A percentile compares a stretch with the other conserved stretches of the same genome.
Evolutionary conservation across 2,888 invertebrate species (phyloP).

Genomic region (Drosophila yooni): DNA sequence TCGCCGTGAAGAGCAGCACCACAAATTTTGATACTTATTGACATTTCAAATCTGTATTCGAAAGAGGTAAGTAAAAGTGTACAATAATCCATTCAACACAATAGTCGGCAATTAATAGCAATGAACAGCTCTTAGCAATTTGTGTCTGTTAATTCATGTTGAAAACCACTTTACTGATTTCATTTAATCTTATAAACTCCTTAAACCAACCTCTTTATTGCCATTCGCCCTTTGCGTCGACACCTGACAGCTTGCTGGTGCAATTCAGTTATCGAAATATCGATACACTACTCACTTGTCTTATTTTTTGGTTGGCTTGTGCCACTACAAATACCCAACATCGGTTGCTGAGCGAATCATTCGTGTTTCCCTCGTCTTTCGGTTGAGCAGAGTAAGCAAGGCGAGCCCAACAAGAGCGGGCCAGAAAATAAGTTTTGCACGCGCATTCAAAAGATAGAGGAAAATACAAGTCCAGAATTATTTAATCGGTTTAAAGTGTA

Average conservation of each 20-base stretch:
- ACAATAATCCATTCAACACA: not conserved
- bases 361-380: conserved; percentile 52
- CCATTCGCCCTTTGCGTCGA: conserved; percentile 4
- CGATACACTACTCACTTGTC: conserved; percentile 20
- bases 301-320: conserved; percentile 4
- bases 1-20: not conserved
- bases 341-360: conserved; percentile 39
- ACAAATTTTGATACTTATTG: not conserved
- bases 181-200: not conserved
- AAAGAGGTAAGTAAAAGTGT: too few species aligned
- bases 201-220: not conserved
- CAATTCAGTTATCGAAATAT: conserved; percentile 25
- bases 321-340: conserved; percentile 39
- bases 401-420: conserved; percentile 6
- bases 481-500: conserved; percentile 50
- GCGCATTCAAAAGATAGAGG: conserved; percentile 41
- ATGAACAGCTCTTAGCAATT: not conserved
- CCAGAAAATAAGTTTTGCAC: conserved; percentile 37
- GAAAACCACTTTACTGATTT: not conserved
- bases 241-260: not conserved
- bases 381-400: conserved; percentile 14
- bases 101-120: not conserved
- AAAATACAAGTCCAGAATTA: conserved; percentile 42
- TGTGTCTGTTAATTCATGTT: not conserved
- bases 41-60: not conserved